phyloP scores from a whole-genome alignment of 2,888 invertebrate species.

The Lasioglossum leucozonium region DNA sequence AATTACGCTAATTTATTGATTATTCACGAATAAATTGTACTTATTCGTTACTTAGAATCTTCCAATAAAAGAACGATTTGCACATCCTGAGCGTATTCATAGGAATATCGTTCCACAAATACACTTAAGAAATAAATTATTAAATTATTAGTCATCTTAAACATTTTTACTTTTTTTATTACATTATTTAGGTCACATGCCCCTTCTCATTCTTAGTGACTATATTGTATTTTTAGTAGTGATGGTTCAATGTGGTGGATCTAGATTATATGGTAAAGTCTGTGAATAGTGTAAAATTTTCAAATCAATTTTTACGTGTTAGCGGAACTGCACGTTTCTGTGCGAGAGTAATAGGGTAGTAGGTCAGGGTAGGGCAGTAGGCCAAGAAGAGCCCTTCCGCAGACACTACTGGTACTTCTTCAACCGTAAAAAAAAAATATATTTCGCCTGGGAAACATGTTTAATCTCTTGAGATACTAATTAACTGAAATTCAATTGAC shows the following conservation, averaged over 20 bases:
- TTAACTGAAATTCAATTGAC: not conserved
- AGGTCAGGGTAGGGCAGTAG: conserved; percentile 1
- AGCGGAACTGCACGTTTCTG: not conserved
- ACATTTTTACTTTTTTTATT: not conserved
- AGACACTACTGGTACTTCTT: not conserved
- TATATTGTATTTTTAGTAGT: no score
- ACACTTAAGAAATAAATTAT: not conserved
- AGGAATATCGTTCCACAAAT: no score
- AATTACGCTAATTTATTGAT: not conserved
- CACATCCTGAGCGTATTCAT: not conserved
- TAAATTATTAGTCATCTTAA: not conserved
- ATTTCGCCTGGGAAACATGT: not conserved
- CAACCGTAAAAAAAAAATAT: not conserved
- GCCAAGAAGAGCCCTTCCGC: not conserved
- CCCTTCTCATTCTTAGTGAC: no score
- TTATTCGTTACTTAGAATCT: not conserved
- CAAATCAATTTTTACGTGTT: not conserved
- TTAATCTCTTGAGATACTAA: not conserved
- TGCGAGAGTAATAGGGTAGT: not conserved
- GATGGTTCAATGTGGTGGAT: no score
- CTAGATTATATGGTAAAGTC: no score
- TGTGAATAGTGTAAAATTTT: not conserved
- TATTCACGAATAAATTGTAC: not conserved
- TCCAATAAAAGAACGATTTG: not conserved
- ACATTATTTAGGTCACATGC: no score